Percentiles rank a stretch among this genome's conserved stretches.
Conservation (phyloP, 2,797 vertebrate genomes). For the Rhincodon typus region DNA sequence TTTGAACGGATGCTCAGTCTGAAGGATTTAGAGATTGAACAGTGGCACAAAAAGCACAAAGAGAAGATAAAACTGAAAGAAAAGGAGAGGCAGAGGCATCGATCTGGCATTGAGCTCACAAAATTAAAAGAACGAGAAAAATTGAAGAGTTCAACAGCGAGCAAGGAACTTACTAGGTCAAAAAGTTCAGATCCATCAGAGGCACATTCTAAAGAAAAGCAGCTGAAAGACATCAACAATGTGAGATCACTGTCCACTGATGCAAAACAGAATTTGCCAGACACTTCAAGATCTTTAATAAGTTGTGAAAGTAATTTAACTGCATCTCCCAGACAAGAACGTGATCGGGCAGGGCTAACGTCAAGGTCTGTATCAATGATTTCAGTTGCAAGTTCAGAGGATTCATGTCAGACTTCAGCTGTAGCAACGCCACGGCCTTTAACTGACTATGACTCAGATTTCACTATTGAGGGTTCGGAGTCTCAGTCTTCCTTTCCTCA, state of each 20-base stretch:
- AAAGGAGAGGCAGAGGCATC: conserved; percentile 82
- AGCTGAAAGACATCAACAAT: conserved; percentile 67
- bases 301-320: conserved; percentile 73
- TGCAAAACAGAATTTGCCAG: conserved; percentile 58
- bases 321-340: conserved; percentile 80
- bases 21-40: conserved; percentile 96
- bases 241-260: conserved; percentile 78
- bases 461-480: conserved; percentile 78
- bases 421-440: conserved; percentile 72
- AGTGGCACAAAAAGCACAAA: conserved; percentile 95
- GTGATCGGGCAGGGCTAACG: conserved; percentile 73
- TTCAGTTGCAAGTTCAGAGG: conserved; percentile 89
- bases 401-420: conserved; percentile 74
- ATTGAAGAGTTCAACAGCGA: conserved; percentile 55
- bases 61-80: conserved; percentile 99
- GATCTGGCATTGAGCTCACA: conserved; percentile 66
- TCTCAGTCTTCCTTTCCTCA: conserved; percentile 84
- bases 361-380: conserved; percentile 84
- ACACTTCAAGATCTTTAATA: conserved; percentile 63
- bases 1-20: conserved; percentile 98
- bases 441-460: conserved; percentile 80
- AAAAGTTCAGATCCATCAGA: conserved; percentile 87
- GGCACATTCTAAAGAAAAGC: conserved; percentile 66
- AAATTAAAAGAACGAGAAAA: conserved; percentile 80
- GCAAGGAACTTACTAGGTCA: conserved; percentile 80